Conservation (phyloP, 1,140 invertebrate species). For the Heterodera schachtii region DNA sequence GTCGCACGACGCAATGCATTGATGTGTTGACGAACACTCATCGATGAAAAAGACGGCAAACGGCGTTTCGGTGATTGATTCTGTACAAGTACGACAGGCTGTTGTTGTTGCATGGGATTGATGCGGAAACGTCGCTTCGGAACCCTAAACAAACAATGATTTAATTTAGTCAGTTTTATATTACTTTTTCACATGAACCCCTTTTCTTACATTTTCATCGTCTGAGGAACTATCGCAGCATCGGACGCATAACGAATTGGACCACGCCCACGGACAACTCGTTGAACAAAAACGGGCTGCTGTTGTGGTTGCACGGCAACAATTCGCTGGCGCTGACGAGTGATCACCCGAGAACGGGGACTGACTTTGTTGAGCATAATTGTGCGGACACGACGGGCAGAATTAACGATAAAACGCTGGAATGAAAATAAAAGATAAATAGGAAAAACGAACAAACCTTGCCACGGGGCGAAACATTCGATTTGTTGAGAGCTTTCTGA, state of each 20-base stretch:
- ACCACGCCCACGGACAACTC: not conserved
- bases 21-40: conserved; percentile 29
- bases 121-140: conserved; percentile 6
- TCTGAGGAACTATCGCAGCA: not conserved
- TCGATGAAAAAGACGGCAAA: not conserved
- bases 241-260: conserved; percentile 14
- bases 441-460: not conserved
- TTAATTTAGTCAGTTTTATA: not conserved
- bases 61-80: not conserved
- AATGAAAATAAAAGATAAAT: not conserved
- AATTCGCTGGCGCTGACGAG: conserved; percentile 15
- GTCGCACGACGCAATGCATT: conserved; percentile 29
- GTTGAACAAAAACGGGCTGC: conserved; percentile 8
- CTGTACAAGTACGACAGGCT: not conserved
- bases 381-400: not conserved
- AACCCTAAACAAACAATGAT: conserved; percentile 9
- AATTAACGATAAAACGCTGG: conserved; percentile 5
- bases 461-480: not conserved
- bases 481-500: conserved; percentile 15
- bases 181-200: not conserved
- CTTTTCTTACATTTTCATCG: not conserved
- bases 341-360: conserved; percentile 26
- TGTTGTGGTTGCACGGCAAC: not conserved
- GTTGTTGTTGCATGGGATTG: not conserved
- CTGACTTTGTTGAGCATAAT: conserved; percentile 30